phyloP scores from a whole-genome alignment of 2,888 invertebrate species.

The Oasisia sp. region DNA sequence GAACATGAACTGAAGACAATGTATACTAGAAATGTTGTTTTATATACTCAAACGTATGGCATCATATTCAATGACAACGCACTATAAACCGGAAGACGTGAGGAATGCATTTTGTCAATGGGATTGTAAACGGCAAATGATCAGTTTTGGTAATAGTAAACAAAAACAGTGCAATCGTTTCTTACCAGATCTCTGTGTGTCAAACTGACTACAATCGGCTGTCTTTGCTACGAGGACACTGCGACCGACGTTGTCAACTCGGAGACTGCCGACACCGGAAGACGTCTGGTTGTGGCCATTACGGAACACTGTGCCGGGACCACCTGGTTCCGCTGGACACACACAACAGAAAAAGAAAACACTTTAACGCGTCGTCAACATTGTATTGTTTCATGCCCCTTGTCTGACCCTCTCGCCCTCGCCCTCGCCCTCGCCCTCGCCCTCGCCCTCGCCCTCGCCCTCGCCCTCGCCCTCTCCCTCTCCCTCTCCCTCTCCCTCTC shows the following conservation, averaged over 20 bases:
- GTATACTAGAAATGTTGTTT: too few species aligned
- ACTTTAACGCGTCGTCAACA: not conserved
- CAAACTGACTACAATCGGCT: constrained; percentile 33
- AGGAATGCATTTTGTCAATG: too few species aligned
- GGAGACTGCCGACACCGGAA: constrained; percentile 37
- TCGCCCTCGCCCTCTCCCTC: too few species aligned
- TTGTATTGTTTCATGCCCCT: not conserved
- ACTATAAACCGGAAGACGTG: too few species aligned
- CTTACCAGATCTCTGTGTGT: constrained; percentile 34
- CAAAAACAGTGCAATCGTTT: not conserved
- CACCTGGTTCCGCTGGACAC: constrained; percentile 41
- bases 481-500: too few species aligned
- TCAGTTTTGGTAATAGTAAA: too few species aligned
- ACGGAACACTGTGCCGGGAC: constrained; percentile 46
- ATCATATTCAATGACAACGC: too few species aligned
- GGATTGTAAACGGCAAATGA: too few species aligned
- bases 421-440: too few species aligned
- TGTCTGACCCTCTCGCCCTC: not conserved
- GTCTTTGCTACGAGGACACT: constrained; percentile 33
- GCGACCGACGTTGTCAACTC: constrained; percentile 45
- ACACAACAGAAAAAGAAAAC: not conserved
- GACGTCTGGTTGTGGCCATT: constrained; percentile 19
- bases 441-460: too few species aligned
- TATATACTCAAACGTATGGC: too few species aligned
- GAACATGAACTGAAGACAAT: too few species aligned